These are phyloP conservation scores for Philopedon plagiatum DNA, from an alignment of 2,888 invertebrate genomes.

Conservation along the genomic window DNA sequence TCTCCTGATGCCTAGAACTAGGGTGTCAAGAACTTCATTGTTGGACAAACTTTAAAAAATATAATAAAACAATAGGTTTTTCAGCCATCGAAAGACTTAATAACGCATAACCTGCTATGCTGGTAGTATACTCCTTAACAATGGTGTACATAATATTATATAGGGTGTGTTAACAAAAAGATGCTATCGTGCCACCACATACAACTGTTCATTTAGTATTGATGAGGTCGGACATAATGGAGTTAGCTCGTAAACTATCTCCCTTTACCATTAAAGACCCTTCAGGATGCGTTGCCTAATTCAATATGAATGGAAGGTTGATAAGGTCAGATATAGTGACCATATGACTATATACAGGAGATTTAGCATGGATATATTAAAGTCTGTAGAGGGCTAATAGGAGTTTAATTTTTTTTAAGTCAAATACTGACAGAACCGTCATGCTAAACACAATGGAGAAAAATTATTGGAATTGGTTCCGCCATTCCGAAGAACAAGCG, in stretches of 20 bases:
- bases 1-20: too few relatives aligned
- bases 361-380: not conserved
- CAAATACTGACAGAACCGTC: too few relatives aligned
- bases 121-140: not conserved
- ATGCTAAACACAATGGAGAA: too few relatives aligned
- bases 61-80: too few relatives aligned
- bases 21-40: too few relatives aligned
- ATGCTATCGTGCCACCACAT: conserved; percentile 37
- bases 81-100: too few relatives aligned
- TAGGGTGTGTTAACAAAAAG: conserved; percentile 37
- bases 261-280: conserved; percentile 45
- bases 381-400: conserved; percentile 6
- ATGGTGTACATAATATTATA: conserved; percentile 10
- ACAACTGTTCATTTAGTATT: conserved; percentile 51
- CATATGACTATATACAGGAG: conserved; percentile 37
- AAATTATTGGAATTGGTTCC: too few relatives aligned
- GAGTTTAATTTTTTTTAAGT: not conserved
- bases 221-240: conserved; percentile 48
- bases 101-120: conserved; percentile 2
- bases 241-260: conserved; percentile 47
- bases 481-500: too few relatives aligned
- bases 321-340: conserved; percentile 45
- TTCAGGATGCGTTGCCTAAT: conserved; percentile 36
- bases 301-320: conserved; percentile 50
- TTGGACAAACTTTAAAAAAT: too few relatives aligned